Evolutionary conservation across 2,113 vertebrate species (phyloP), one percentile per base, ranked within the genome.

Genomic region (Melanerpes formicivorus): DNA sequence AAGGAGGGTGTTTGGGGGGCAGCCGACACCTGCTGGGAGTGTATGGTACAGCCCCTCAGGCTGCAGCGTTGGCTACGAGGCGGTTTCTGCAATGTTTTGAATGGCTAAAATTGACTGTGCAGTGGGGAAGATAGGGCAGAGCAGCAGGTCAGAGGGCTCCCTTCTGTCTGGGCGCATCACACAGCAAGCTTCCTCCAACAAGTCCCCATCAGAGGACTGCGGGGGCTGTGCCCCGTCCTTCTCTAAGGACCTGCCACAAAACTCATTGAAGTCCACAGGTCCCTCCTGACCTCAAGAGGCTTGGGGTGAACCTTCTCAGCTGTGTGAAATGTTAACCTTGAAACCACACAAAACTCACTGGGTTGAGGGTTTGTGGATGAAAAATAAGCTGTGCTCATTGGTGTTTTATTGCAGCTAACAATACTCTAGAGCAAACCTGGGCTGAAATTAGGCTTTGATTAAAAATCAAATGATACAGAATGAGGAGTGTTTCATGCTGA

Each of bases 11-110:
- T 0, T 84, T 66, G 27, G 0, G 2, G 63, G 16, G 16, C 5
- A 3, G 27, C 18, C 48, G 48, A 8, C 2, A 1, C 40, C 74
- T 60, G 27, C 3, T 7, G 18, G 6, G 11, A 69, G 12, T 46
- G 16, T 0, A 0, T 11, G 59, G 22, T 0, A 0, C 5, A 5
- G n/a, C 30, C 13, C 26, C 4, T 46, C 3, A 1, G 23, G 50
- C 59, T 73, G 75, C 1, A 1, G 37, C 29, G 78, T 25, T 3
- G 0, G 56, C 1, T 11, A 23, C 0, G 0, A 25, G 7, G 42
- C 0, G 3, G 44, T 50, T 72, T 78, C 59, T 65, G 40, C 25
- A 18, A 27, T 2, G 32, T 40, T 87, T 73, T 8, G 37, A n/a
- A 4, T 65, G 32, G 40, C 54, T 81, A 4, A 30, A 29, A 75